A percentile compares a stretch with the other conserved stretches of the same genome.
phyloP scores from a whole-genome alignment of 2,888 invertebrate genomes.

The Mamestra brassicae region DNA sequence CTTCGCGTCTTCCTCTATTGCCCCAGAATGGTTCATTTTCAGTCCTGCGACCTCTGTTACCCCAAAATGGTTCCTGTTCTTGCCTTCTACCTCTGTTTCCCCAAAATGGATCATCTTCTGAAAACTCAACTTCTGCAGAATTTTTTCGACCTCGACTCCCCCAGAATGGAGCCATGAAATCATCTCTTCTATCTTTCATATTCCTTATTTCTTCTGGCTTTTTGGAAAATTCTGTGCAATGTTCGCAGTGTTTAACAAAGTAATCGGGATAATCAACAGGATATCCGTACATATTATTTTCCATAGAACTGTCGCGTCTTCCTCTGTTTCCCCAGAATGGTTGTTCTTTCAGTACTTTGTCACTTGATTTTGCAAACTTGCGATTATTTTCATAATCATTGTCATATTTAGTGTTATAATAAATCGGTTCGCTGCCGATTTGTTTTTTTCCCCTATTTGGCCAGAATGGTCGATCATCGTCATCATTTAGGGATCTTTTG shows the following conservation, averaged over 20 bases:
- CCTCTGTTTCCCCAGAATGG: slow-evolving; percentile 87
- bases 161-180: slow-evolving; percentile 72
- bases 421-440: slow-evolving; percentile 53
- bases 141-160: slow-evolving; percentile 63
- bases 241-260: slow-evolving; percentile 70
- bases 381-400: slow-evolving; percentile 62
- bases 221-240: slow-evolving; percentile 54
- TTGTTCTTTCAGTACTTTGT: slow-evolving; percentile 74
- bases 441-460: slow-evolving; percentile 76
- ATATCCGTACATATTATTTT: slow-evolving; percentile 68
- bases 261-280: slow-evolving; percentile 62
- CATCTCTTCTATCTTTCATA: slow-evolving; percentile 69
- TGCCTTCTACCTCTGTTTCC: slow-evolving; percentile 77
- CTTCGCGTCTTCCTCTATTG: slow-evolving; percentile 79
- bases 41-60: slow-evolving; percentile 75
- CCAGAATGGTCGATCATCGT: slow-evolving; percentile 77
- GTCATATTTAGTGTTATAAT: slow-evolving; percentile 53
- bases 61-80: slow-evolving; percentile 79
- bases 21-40: slow-evolving; percentile 78
- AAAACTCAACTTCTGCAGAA: slow-evolving; percentile 55
- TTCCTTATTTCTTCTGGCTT: slow-evolving; percentile 55
- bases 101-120: slow-evolving; percentile 77
- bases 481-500: slow-evolving; percentile 78
- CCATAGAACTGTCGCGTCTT: slow-evolving; percentile 76
- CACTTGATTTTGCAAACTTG: slow-evolving; percentile 65